Evolutionary conservation across 2,797 vertebrate genomes (phyloP).

Genomic region (Neosilurus hyrtlii): DNA sequence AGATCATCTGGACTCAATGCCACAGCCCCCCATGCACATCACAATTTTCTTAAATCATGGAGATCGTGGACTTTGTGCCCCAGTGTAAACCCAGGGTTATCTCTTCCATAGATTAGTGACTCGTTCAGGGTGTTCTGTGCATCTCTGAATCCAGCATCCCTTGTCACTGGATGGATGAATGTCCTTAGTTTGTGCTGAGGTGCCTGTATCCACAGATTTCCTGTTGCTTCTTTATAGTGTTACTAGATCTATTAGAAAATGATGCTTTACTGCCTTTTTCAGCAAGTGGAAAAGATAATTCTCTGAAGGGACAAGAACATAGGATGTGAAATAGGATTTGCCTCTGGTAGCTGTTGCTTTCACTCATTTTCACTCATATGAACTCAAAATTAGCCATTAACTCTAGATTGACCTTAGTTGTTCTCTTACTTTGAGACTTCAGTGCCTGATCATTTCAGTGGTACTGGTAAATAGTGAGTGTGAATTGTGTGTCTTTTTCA

Average conservation of each 20-base stretch:
- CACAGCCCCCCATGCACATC: too few relatives aligned
- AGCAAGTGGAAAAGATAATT: background rate
- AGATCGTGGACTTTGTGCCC: too few relatives aligned
- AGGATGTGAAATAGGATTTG: background rate
- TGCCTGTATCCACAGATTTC: background rate
- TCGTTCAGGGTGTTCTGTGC: too few relatives aligned
- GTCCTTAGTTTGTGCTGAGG: background rate
- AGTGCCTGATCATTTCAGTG: background rate
- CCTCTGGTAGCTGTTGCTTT: background rate
- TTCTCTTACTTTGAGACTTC: background rate
- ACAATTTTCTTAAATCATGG: too few relatives aligned
- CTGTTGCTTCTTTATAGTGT: background rate
- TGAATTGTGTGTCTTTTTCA: background rate
- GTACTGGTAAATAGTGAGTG: background rate
- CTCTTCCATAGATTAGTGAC: too few relatives aligned
- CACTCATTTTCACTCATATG: background rate
- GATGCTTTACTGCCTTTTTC: background rate
- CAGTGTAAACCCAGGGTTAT: too few relatives aligned
- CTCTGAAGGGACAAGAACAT: background rate
- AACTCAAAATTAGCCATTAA: background rate
- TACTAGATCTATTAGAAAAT: background rate
- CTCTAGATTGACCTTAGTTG: background rate
- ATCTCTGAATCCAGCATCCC: too few relatives aligned
- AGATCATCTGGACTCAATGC: too few relatives aligned
- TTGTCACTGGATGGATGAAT: too few relatives aligned